Conservation (phyloP, 2,113 vertebrate genomes). For the Syrmaticus mikado region DNA sequence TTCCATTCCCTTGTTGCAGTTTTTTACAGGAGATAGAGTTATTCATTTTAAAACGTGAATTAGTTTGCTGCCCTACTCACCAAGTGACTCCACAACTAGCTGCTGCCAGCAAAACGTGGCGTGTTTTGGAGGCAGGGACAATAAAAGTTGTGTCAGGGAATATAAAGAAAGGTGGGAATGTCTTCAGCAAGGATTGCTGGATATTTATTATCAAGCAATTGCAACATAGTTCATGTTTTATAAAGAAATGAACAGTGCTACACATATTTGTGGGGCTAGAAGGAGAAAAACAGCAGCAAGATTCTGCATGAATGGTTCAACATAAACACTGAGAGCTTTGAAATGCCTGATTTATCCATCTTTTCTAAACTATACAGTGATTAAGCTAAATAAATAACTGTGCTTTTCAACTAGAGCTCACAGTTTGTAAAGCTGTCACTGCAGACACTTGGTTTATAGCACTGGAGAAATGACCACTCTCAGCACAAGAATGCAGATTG, state of each 20-base stretch:
- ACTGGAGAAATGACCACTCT: slow-evolving; percentile 41
- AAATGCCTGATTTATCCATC: background rate
- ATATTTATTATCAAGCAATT: background rate
- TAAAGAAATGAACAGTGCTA: background rate
- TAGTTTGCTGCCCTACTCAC: background rate
- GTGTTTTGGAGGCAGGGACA: background rate
- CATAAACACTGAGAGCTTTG: background rate
- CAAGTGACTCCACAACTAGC: background rate
- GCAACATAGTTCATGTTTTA: background rate
- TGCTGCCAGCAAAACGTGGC: background rate
- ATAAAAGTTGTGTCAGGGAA: background rate
- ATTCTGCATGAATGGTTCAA: background rate
- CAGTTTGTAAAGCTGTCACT: slow-evolving; percentile 45
- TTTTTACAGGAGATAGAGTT: background rate
- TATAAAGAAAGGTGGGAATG: background rate
- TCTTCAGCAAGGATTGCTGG: background rate
- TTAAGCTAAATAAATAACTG: slow-evolving; percentile 43
- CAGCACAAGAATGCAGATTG: slow-evolving; percentile 48
- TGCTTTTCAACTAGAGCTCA: slow-evolving; percentile 24
- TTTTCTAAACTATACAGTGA: background rate
- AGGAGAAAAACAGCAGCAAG: background rate
- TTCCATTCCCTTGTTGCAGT: background rate
- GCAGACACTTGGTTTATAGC: slow-evolving; percentile 37
- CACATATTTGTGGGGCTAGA: background rate
- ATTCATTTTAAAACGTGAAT: background rate